Evolutionary conservation across 1,140 invertebrate species (phyloP), one percentile per base, ranked within the genome.

Genomic region (Brachionus manjavacas): DNA sequence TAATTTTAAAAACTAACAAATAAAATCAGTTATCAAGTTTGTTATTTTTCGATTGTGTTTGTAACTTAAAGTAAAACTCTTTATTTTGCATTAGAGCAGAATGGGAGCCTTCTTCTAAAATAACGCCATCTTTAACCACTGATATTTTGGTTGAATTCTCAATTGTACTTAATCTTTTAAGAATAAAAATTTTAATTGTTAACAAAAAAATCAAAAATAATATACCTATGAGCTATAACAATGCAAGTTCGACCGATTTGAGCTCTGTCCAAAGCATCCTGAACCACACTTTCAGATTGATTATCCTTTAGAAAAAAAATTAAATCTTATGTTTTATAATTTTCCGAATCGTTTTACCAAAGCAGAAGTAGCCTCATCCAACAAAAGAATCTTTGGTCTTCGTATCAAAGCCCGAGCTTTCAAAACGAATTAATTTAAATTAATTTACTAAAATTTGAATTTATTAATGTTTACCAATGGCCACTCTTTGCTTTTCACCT

Each of bases 331-430:
- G 6, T 20, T 41, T 16, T 72, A 41, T 23, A 20, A 35, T n/a
- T 72, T 43, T n/a, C 23, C 20, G 23, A 23, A 70, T 28, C 9
- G 14, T n/a, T 9, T 72, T 72, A 72, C 95, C 72, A 96, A 88
- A 0, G 95, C 95, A 0, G 94, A 95, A 0, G 95, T 96, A 0
- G 95, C 95, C 88, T 96, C 95, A 88, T 96, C 95, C 66, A 96
- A 89, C 2, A 96, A 88, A 16, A 95, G 89, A 85, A 95, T 94
- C 84, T 92, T 91, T 0, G 94, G 94, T 86, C 93, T 92, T 74
- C 93, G 89, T 1, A 95, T 92, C 14, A 85, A 60, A 23, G 83
- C 85, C 46, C 80, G 20, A 55, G 84, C 84, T 70, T 64, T 74
- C 35, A 12, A 9, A 31, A 66, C 12, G 1, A 66, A 83, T 39